Percentiles rank a stretch among this genome's conserved stretches.
Evolutionary conservation across 2,888 invertebrate species (phyloP).

Genomic region (Agrilus cyanescens): DNA sequence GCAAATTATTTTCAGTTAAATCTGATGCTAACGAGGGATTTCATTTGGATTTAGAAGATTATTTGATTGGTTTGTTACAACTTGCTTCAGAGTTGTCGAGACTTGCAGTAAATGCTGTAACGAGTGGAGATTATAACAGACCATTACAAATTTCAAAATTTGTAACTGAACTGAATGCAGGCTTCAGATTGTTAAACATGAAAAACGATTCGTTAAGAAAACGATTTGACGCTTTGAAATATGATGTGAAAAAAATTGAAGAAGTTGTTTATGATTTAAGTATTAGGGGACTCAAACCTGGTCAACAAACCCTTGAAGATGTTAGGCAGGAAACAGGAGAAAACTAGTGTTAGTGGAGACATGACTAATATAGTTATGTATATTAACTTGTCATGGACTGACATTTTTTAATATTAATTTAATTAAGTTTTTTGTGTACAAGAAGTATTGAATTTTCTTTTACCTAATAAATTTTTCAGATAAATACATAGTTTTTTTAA

Average conservation of each 20-base stretch:
- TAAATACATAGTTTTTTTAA: too few relatives aligned
- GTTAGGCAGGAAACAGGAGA: neutral
- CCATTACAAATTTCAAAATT: slow-evolving; percentile 77
- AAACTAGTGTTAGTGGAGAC: neutral
- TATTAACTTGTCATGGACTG: neutral
- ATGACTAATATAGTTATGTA: too few relatives aligned
- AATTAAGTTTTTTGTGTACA: neutral
- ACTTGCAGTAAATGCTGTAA: slow-evolving; percentile 74
- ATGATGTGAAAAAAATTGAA: slow-evolving; percentile 89
- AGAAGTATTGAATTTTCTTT: neutral
- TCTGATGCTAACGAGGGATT: slow-evolving; percentile 60
- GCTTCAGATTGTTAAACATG: slow-evolving; percentile 77
- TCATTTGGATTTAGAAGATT: slow-evolving; percentile 85
- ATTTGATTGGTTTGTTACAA: slow-evolving; percentile 69
- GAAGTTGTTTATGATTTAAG: slow-evolving; percentile 83
- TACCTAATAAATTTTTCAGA: neutral
- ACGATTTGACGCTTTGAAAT: slow-evolving; percentile 76
- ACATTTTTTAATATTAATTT: neutral
- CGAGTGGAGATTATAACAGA: slow-evolving; percentile 68
- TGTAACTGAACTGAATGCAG: slow-evolving; percentile 76
- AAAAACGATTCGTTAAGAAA: slow-evolving; percentile 84
- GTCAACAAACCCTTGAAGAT: neutral
- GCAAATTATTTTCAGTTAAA: slow-evolving; percentile 47
- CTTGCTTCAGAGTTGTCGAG: slow-evolving; percentile 75
- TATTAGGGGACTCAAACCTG: slow-evolving; percentile 59